Evolutionary conservation across 2,113 vertebrate genomes (phyloP).

Genomic region (Podarcis raffonei): DNA sequence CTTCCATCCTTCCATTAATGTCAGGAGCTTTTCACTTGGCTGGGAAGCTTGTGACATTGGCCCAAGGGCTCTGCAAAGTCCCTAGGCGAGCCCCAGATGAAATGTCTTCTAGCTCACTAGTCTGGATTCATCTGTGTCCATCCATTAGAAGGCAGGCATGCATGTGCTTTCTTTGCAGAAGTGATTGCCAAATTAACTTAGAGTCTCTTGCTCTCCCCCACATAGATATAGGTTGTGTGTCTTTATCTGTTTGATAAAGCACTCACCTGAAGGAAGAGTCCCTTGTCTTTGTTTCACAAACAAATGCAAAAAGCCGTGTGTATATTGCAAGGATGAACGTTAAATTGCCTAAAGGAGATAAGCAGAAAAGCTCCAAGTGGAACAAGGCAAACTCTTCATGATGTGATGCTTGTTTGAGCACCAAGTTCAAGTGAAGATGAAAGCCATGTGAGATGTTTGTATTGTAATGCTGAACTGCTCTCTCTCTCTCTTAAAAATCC

Average conservation of each 20-base stretch:
- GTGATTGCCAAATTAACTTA: conserved; percentile 28
- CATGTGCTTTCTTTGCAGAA: background rate
- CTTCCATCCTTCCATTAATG: background rate
- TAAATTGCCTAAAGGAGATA: background rate
- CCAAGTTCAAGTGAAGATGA: conserved; percentile 2
- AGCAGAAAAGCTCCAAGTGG: background rate
- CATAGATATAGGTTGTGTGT: background rate
- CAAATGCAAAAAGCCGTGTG: background rate
- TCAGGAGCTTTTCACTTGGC: background rate
- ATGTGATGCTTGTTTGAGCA: background rate
- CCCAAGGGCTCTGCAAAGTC: background rate
- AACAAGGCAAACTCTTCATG: background rate
- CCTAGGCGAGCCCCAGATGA: background rate
- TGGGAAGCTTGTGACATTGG: background rate
- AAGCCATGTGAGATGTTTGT: background rate
- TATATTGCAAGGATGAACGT: background rate
- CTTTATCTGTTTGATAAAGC: conserved; percentile 15
- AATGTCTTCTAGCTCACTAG: background rate
- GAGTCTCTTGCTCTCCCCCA: background rate
- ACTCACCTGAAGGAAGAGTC: background rate
- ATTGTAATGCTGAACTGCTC: background rate
- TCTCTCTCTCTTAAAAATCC: background rate
- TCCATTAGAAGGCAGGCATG: background rate
- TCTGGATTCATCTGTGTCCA: background rate
- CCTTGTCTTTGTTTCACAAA: conserved; percentile 21